Conservation (phyloP, 2,888 invertebrate genomes). For the Dolichopus griseipennis region DNA sequence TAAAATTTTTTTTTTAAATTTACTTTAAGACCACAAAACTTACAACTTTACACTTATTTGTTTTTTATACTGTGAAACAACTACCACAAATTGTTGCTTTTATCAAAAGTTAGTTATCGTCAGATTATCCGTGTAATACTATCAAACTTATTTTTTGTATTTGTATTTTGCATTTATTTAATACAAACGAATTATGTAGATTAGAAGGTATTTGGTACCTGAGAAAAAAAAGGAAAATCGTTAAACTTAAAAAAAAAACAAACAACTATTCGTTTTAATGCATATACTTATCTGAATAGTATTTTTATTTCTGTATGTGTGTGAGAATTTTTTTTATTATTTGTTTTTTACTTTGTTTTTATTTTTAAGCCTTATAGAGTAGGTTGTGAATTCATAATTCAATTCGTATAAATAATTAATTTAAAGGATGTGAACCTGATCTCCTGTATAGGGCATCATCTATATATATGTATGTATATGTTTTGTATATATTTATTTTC, state of each 20-base stretch:
- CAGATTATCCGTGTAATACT: background rate
- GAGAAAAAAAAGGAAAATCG: too few relatives aligned
- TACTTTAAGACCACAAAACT: too few relatives aligned
- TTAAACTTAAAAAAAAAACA: background rate
- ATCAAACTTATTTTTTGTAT: background rate
- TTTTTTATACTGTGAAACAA: too few relatives aligned
- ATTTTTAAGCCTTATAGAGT: background rate
- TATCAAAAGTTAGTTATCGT: too few relatives aligned
- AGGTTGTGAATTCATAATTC: background rate
- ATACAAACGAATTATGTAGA: constrained; percentile 1
- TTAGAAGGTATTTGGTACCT: background rate
- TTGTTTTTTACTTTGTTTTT: background rate
- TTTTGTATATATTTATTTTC: background rate
- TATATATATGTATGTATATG: background rate
- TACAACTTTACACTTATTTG: too few relatives aligned
- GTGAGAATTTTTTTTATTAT: background rate
- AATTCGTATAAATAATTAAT: background rate
- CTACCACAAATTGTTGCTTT: too few relatives aligned
- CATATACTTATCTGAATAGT: too few relatives aligned
- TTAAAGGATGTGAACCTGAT: background rate
- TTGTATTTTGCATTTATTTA: background rate
- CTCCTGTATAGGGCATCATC: background rate
- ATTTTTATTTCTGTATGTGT: background rate
- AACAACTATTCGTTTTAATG: background rate
- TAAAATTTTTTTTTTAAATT: too few relatives aligned